phyloP scores from a whole-genome alignment of 2,888 invertebrate species.

The Selenia dentaria region DNA sequence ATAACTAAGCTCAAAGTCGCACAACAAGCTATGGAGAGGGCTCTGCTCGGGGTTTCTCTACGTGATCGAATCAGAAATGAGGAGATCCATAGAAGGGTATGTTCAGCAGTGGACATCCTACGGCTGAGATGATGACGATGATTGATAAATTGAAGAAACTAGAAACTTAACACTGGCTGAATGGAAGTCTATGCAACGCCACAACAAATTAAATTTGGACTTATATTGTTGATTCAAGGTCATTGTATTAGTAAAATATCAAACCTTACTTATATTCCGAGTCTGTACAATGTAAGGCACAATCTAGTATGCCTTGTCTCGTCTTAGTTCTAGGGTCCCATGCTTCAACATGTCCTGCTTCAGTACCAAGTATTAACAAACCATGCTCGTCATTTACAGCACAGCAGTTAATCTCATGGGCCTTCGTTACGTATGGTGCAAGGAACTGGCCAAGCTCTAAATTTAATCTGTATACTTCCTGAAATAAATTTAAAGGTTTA shows the following conservation, averaged over 20 bases:
- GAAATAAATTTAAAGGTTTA: conserved; percentile 36
- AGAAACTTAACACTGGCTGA: no score
- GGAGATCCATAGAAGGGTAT: no score
- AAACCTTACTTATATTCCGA: conserved; percentile 68
- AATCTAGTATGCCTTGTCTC: conserved; percentile 93
- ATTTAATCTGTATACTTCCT: conserved; percentile 98
- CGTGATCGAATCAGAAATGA: no score
- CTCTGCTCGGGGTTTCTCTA: no score
- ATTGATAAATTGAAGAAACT: no score
- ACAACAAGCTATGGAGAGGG: no score
- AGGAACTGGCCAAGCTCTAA: conserved; percentile 97
- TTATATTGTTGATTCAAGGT: no score
- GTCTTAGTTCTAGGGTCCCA: conserved; percentile 96
- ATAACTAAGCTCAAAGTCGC: no score
- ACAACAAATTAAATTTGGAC: no score
- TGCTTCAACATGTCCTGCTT: conserved; percentile 96
- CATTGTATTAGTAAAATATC: background rate
- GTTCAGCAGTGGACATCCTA: no score
- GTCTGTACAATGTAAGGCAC: conserved; percentile 87
- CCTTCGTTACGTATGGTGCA: conserved; percentile 91
- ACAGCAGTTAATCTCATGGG: conserved; percentile 92
- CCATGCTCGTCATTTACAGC: conserved; percentile 95
- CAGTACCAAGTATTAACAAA: conserved; percentile 93
- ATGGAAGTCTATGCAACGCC: no score
- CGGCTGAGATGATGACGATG: no score